These are phyloP conservation scores for Phainopepla nitens DNA, from an alignment of 2,113 vertebrate genomes.

Conservation along the genomic window DNA sequence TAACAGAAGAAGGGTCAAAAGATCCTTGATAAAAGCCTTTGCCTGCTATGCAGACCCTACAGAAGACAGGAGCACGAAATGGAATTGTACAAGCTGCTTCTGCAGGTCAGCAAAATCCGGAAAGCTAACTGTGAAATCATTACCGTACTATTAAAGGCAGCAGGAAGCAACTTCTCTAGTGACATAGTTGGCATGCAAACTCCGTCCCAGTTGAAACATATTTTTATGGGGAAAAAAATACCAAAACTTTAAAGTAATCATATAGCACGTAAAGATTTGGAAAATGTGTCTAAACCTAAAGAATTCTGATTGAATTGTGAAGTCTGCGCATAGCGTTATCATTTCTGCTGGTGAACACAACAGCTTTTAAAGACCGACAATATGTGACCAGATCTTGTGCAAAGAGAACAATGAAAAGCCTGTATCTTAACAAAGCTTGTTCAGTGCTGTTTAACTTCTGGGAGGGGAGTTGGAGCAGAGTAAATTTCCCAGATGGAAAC, in stretches of 20 bases:
- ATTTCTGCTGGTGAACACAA: background rate
- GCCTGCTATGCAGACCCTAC: too few species aligned
- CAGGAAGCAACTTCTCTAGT: background rate
- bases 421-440: background rate
- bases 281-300: background rate
- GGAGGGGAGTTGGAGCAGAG: background rate
- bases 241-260: background rate
- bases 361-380: background rate
- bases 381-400: background rate
- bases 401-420: background rate
- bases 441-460: background rate
- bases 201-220: background rate
- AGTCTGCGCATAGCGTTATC: background rate
- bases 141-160: background rate
- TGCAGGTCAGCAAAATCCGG: fast-evolving
- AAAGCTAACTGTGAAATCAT: background rate
- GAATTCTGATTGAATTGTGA: background rate
- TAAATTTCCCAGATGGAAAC: background rate
- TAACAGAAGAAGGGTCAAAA: background rate
- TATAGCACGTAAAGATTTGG: background rate
- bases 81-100: background rate
- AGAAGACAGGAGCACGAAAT: background rate
- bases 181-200: fast-evolving
- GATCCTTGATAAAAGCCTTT: background rate
- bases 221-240: background rate